Base-by-base conservation (phyloP, 2,888 invertebrate species). In the Drosophila incognita region DNA sequence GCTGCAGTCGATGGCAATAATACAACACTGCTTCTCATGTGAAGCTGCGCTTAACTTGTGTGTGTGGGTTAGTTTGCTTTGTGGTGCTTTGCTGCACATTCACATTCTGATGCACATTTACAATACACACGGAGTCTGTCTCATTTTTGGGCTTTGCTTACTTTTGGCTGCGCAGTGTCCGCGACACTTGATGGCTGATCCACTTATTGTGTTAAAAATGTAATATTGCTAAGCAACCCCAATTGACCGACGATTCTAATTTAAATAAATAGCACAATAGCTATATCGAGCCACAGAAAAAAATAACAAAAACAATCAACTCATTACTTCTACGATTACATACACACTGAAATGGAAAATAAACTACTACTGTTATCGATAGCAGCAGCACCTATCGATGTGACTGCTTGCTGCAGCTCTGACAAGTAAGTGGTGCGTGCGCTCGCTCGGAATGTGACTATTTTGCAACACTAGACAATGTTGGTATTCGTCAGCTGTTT, bases 301-400 rank as follows among this genome's bases (percentile, higher is more conserved):
- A 69, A 75, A 69, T 68, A 78, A 79, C 74, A 78, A 79, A 79
- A 79, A 79, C 79, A 79, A 75, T 75, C 68, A 79, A 69, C 80
- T 75, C 49, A 75, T 71, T 79, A 63, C 79, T 75, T 71, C 54
- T 62, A 61, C 76, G 76, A 79, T 78, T 78, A 79, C 72, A 79
- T 75, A 72, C 69, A 78, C 71, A 79, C 80, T 75, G 51, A 75
- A 59, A 58, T 75, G 68, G 62, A 68, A 74, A 67, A 68, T 74
- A 60, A 79, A 74, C 64, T 54, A 49, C 38, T 36, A 21, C 35
- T 46, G 35, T 35, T 58, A 77, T 74, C 76, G 76, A 78, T 78
- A 69, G 18, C 46, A 48, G 48, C 3, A 15, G 0, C 18, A 59
- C 11, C 7, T 63, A 74, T 74, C 74, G 64, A 65, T 75, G 27